These are phyloP conservation scores for Monodelphis domestica DNA, from an alignment of 2,797 vertebrate species.

Conservation along the genomic window DNA sequence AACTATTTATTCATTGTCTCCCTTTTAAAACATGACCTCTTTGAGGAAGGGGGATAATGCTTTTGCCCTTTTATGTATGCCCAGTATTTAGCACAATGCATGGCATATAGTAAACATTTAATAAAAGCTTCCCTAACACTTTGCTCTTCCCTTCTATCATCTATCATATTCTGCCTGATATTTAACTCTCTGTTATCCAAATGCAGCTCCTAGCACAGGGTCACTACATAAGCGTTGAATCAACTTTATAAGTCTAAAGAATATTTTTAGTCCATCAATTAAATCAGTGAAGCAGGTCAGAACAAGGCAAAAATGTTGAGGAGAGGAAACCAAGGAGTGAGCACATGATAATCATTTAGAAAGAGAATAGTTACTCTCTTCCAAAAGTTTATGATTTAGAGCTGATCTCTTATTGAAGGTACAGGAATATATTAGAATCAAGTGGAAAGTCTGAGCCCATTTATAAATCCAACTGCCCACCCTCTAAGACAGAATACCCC, in stretches of 20 bases:
- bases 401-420: neutral
- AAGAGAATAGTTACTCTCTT: neutral
- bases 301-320: too few relatives aligned
- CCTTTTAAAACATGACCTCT: neutral
- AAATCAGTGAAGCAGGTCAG: too few relatives aligned
- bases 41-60: neutral
- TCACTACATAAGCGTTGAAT: neutral
- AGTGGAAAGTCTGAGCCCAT: neutral
- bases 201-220: neutral
- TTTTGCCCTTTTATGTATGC: neutral
- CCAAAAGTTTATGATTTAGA: neutral
- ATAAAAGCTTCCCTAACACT: neutral
- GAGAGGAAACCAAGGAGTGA: neutral
- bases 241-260: neutral
- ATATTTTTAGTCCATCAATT: neutral
- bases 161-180: neutral
- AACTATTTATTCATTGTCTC: neutral
- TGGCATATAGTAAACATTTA: neutral
- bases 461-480: neutral
- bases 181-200: neutral
- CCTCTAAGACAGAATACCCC: neutral
- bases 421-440: neutral
- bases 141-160: neutral
- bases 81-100: neutral
- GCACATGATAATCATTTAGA: neutral